These are phyloP conservation scores for Cremastobaeus sp. DNA, from an alignment of 2,888 invertebrate species.

Conservation along the genomic window DNA sequence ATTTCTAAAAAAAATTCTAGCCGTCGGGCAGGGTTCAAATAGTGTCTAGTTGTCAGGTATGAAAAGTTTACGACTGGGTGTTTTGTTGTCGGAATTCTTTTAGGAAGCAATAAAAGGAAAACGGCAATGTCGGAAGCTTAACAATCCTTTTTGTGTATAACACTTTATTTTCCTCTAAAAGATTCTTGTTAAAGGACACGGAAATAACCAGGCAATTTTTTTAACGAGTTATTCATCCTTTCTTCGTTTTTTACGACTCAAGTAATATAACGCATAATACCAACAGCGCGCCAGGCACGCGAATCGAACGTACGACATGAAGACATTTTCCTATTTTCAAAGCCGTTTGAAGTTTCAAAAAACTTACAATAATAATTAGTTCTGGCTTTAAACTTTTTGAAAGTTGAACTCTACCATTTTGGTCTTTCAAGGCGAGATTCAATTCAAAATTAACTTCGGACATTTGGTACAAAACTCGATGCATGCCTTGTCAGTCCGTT, in stretches of 20 bases:
- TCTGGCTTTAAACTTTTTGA: no score
- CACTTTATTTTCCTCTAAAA: conserved; percentile 32
- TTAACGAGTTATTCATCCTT: conserved; percentile 38
- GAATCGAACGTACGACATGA: conserved; percentile 27
- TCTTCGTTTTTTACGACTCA: conserved; percentile 23
- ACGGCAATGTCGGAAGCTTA: conserved; percentile 39
- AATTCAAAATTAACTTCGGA: no score
- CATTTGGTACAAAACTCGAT: no score
- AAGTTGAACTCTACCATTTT: no score
- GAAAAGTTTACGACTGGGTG: conserved; percentile 37
- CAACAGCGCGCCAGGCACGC: conserved; percentile 40
- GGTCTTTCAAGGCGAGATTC: no score
- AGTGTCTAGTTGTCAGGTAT: conserved; percentile 25
- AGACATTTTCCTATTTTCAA: conserved; percentile 21
- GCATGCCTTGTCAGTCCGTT: no score
- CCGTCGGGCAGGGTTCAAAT: conserved; percentile 19
- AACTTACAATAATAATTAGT: no score
- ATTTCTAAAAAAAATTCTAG: conserved; percentile 8
- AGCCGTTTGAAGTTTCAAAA: conserved; percentile 10
- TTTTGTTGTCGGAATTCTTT: conserved; percentile 14
- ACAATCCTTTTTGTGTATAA: conserved; percentile 41
- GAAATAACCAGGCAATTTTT: conserved; percentile 39
- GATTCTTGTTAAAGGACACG: conserved; percentile 36
- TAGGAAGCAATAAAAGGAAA: conserved; percentile 35
- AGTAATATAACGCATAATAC: conserved; percentile 17